Conservation (phyloP, 35 echinoderm and acorn worm genomes). For the Strongylocentrotus purpuratus region DNA sequence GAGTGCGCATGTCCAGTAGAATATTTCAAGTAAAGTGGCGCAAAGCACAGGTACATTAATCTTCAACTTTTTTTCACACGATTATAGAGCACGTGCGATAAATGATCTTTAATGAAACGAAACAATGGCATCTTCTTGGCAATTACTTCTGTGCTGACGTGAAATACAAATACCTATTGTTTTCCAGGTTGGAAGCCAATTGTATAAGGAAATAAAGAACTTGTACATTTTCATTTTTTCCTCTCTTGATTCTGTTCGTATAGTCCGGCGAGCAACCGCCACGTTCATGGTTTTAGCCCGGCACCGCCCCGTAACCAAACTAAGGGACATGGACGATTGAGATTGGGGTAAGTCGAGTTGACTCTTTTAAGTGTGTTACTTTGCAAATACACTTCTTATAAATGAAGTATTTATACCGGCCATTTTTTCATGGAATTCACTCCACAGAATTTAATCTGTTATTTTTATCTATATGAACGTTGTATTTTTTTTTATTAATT, state of each 20-base stretch:
- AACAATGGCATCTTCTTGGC: background rate
- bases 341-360: too few relatives aligned
- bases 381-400: too few relatives aligned
- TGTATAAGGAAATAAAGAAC: background rate
- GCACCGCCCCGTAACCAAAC: background rate
- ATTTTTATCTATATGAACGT: too few relatives aligned
- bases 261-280: background rate
- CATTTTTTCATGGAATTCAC: too few relatives aligned
- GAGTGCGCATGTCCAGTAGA: background rate
- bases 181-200: background rate
- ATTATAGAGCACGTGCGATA: background rate
- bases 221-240: background rate
- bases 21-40: background rate
- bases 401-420: too few relatives aligned
- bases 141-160: background rate
- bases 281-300: background rate
- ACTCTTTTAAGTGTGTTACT: too few relatives aligned
- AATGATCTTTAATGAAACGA: background rate
- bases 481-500: too few relatives aligned
- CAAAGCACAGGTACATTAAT: background rate
- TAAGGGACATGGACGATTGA: background rate
- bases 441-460: too few relatives aligned
- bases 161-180: background rate
- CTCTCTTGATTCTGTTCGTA: background rate
- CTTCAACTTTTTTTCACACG: background rate